phyloP scores from a whole-genome alignment of 2,797 vertebrate genomes.

The Sebastes cheni region DNA sequence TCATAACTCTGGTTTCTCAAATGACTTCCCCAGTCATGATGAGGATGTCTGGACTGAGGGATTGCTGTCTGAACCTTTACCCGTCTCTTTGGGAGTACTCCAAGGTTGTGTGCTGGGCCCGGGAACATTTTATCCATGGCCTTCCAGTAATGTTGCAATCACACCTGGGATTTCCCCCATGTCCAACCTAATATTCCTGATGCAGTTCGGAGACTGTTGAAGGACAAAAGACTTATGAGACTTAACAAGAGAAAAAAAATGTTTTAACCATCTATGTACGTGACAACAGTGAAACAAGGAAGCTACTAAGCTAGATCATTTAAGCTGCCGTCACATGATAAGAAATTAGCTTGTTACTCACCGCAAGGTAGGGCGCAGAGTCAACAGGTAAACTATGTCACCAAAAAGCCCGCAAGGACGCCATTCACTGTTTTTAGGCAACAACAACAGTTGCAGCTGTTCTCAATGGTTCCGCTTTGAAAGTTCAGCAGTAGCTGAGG shows the following conservation, averaged over 20 bases:
- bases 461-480: no score
- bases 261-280: neutral
- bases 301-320: neutral
- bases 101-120: constrained; percentile 46
- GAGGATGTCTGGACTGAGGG: constrained; percentile 48
- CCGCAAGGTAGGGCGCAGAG: no score
- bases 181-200: constrained; percentile 30
- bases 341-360: no score
- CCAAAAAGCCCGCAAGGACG: no score
- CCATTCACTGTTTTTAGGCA: no score
- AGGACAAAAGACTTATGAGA: neutral
- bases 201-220: neutral
- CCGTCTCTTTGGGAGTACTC: constrained; percentile 61
- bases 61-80: constrained; percentile 52
- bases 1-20: constrained; percentile 24
- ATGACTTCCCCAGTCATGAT: constrained; percentile 66
- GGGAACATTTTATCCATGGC: constrained; percentile 18
- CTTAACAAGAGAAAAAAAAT: neutral
- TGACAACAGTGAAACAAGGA: neutral
- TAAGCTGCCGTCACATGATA: no score
- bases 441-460: no score
- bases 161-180: constrained; percentile 30
- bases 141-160: constrained; percentile 26
- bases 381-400: no score
- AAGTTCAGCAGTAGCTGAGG: no score